Conservation (phyloP, 2,113 vertebrate species). For the Plotosus lineatus region DNA sequence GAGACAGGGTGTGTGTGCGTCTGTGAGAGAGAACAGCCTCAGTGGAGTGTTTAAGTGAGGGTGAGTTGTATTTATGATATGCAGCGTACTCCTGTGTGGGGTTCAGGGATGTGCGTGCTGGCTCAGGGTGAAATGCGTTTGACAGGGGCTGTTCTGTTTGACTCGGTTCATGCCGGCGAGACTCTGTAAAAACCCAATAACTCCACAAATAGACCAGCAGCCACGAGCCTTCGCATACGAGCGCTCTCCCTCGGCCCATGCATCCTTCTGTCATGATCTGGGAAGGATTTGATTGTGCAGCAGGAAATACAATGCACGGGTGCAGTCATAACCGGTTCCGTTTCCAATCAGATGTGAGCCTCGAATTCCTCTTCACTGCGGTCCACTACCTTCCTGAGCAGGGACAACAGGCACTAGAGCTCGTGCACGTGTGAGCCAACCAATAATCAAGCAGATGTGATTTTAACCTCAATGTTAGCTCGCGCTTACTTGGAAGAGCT, state of each 20-base stretch:
- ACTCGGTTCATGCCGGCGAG: conserved; percentile 60
- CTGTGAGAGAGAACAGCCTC: neutral
- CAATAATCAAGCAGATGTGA: neutral
- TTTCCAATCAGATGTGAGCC: neutral
- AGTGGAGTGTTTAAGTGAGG: conserved; percentile 10
- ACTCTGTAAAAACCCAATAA: conserved; percentile 18
- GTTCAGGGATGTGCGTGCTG: conserved; percentile 57
- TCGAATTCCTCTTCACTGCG: neutral
- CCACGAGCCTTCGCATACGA: neutral
- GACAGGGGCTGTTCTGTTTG: conserved; percentile 61
- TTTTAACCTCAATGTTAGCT: neutral
- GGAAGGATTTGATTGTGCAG: neutral
- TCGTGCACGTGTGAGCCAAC: neutral
- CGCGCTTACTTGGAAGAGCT: neutral
- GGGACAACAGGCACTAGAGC: neutral
- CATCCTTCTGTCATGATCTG: conserved; percentile 40
- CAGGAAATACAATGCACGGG: too few relatives aligned
- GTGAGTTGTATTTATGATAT: neutral
- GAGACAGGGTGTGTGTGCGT: neutral
- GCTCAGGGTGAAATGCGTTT: conserved; percentile 63
- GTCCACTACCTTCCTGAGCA: neutral
- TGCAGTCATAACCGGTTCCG: neutral
- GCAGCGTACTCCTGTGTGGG: conserved; percentile 55
- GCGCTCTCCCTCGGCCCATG: conserved; percentile 34
- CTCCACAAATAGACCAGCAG: conserved; percentile 37